Percentiles rank a stretch among this genome's conserved stretches.
Evolutionary conservation across 2,888 invertebrate species (phyloP).

Genomic region (Orthosia cruda): DNA sequence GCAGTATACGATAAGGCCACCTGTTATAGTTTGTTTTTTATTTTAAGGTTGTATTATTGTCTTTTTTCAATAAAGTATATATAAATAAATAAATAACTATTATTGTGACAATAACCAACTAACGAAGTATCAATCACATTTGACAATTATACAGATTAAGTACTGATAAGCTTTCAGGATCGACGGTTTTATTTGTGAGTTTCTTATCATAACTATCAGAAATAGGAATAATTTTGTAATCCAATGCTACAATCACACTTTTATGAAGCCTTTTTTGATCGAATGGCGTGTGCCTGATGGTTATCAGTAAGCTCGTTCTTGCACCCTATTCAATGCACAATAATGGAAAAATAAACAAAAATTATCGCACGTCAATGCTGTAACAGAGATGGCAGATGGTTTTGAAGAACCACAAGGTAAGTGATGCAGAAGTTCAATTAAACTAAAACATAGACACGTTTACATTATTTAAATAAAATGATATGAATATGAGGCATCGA

Average conservation of each 20-base stretch:
- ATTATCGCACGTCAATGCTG: constrained; percentile 43
- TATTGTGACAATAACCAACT: no score
- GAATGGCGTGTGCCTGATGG: not conserved
- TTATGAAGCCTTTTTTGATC: not conserved
- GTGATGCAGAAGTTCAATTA: constrained; percentile 22
- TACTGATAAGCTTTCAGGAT: not conserved
- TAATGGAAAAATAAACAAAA: constrained; percentile 55
- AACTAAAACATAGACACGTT: no score
- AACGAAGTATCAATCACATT: not conserved
- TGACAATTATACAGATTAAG: not conserved
- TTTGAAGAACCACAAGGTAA: not conserved
- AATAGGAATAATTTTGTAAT: not conserved
- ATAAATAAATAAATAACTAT: no score
- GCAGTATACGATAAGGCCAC: no score
- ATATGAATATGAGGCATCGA: no score
- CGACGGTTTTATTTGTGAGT: not conserved
- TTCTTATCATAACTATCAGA: not conserved
- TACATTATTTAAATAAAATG: no score
- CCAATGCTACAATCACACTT: not conserved
- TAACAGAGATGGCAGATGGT: constrained; percentile 54
- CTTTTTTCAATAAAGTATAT: no score
- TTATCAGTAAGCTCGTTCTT: constrained; percentile 31
- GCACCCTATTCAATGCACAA: constrained; percentile 39
- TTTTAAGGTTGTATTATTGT: no score
- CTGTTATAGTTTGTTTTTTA: no score